Conservation (phyloP, 2,113 vertebrate genomes). For the Ceratotherium simum region DNA sequence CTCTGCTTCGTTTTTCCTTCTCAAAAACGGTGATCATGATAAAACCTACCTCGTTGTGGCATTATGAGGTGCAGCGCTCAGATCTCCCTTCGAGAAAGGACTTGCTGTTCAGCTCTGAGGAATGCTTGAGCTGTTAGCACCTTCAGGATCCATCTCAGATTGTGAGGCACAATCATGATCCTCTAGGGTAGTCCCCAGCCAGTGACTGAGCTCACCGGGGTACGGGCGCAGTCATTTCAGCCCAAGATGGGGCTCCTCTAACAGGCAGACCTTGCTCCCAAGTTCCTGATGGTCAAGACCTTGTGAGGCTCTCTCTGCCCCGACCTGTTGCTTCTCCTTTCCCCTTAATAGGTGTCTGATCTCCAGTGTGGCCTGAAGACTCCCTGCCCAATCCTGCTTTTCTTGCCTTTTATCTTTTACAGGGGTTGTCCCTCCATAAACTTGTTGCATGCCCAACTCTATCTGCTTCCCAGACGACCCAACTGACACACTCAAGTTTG, state of each 20-base stretch:
- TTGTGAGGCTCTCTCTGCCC: not conserved
- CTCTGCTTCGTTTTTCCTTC: not conserved
- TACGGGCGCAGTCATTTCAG: rapidly evolving
- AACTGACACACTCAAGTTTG: not conserved
- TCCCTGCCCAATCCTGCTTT: not conserved
- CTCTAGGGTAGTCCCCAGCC: too few species aligned
- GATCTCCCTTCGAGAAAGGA: not conserved
- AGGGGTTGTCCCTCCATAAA: not conserved
- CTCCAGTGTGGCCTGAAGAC: not conserved
- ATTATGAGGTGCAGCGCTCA: not conserved
- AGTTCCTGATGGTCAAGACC: not conserved
- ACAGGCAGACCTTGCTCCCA: not conserved
- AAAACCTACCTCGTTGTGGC: not conserved
- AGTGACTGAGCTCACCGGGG: not conserved
- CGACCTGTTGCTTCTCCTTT: not conserved
- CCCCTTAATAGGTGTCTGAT: not conserved
- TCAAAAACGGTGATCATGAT: not conserved
- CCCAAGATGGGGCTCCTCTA: not conserved
- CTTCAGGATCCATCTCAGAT: not conserved
- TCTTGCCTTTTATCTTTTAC: not conserved
- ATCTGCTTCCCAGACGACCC: not conserved
- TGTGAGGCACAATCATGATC: not conserved
- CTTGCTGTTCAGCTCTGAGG: not conserved
- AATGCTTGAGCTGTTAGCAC: not conserved
- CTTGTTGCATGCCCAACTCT: not conserved